Evolutionary conservation across 1,140 invertebrate species (phyloP).

Genomic region (Ephestia elutella): DNA sequence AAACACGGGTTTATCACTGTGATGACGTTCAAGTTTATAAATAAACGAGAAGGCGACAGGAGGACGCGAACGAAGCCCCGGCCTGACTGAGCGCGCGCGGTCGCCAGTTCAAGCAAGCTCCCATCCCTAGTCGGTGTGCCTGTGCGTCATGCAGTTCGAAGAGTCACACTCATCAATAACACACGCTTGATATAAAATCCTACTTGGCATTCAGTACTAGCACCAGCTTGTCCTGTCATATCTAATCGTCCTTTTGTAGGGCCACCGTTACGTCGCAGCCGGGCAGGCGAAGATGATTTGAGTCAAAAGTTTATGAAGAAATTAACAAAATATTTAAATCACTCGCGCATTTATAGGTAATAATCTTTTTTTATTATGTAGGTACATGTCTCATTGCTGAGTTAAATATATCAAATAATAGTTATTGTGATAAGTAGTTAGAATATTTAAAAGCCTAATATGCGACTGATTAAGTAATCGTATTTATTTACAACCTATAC

Average conservation of each 20-base stretch:
- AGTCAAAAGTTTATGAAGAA: too few relatives aligned
- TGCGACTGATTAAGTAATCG: too few relatives aligned
- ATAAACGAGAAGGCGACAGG: conserved; percentile 56
- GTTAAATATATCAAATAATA: too few relatives aligned
- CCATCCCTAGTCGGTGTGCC: conserved; percentile 51
- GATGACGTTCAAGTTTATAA: conserved; percentile 60
- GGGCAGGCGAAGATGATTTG: too few relatives aligned
- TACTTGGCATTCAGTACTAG: conserved; percentile 36
- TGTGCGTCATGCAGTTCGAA: conserved; percentile 62
- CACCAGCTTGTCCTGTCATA: conserved; percentile 25
- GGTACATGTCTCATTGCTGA: too few relatives aligned
- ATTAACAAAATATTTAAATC: too few relatives aligned
- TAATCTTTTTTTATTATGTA: too few relatives aligned
- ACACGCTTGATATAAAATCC: conserved; percentile 22
- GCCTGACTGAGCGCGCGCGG: conserved; percentile 44
- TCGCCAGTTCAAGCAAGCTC: conserved; percentile 46
- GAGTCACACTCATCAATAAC: conserved; percentile 41
- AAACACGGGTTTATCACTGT: conserved; percentile 45
- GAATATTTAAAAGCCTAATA: too few relatives aligned
- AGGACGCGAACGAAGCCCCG: conserved; percentile 53
- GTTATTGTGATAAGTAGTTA: too few relatives aligned
- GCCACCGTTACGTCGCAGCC: too few relatives aligned
- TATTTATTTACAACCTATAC: neutral
- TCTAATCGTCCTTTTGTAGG: conserved; percentile 2
- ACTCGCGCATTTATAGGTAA: too few relatives aligned